Conservation (phyloP, 2,113 vertebrate genomes). For the Lamprologus sp. region DNA sequence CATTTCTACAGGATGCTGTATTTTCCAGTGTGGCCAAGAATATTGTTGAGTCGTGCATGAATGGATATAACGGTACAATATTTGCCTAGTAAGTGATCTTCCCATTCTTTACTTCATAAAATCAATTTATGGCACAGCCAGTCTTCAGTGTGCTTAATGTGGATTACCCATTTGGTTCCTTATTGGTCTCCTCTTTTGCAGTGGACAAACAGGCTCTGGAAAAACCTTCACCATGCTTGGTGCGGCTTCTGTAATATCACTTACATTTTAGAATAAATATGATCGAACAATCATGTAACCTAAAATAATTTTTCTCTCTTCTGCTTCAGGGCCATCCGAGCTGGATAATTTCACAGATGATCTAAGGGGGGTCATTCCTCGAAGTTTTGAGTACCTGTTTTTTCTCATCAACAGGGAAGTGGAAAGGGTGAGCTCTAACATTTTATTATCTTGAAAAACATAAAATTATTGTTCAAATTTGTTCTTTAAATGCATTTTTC, state of each 20-base stretch:
- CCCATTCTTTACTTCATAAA: background rate
- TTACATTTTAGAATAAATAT: background rate
- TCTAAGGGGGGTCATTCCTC: constrained; percentile 88
- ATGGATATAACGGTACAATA: constrained; percentile 96
- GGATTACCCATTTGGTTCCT: background rate
- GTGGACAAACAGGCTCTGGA: constrained; percentile 94
- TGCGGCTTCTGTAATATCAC: constrained; percentile 48
- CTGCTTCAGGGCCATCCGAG: constrained; percentile 84
- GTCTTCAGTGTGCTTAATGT: background rate
- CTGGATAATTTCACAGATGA: constrained; percentile 90
- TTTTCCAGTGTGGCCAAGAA: constrained; percentile 88
- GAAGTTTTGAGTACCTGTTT: constrained; percentile 96
- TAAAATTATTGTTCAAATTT: background rate
- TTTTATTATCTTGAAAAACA: background rate
- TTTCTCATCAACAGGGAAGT: constrained; percentile 91
- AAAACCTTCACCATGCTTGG: constrained; percentile 99
- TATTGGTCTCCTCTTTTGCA: constrained; percentile 29
- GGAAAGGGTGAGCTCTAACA: constrained; percentile 74
- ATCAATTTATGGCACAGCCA: background rate
- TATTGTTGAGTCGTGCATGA: constrained; percentile 94
- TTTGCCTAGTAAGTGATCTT: constrained; percentile 91
- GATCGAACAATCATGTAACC: background rate
- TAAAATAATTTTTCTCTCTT: background rate
- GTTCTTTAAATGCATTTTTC: background rate
- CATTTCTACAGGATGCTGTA: constrained; percentile 79